Conservation (phyloP, 2,797 vertebrate species). For the Ataeniobius toweri region DNA sequence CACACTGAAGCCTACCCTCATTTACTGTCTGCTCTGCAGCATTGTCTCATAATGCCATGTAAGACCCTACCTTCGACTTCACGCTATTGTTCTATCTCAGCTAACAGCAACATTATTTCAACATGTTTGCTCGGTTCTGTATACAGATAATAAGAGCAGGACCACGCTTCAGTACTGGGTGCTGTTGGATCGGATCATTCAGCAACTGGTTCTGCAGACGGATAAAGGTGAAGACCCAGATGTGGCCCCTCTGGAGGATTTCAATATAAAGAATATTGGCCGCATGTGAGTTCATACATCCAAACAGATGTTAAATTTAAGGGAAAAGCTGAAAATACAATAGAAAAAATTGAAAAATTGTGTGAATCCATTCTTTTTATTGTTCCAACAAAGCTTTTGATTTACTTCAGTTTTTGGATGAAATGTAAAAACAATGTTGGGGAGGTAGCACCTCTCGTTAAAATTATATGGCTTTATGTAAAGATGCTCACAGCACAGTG, state of each 20-base stretch:
- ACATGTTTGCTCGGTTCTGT: neutral
- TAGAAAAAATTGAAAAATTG: neutral
- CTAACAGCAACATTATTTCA: neutral
- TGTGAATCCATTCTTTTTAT: neutral
- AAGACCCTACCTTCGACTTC: conserved; percentile 56
- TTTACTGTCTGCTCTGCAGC: conserved; percentile 93
- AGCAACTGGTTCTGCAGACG: conserved; percentile 95
- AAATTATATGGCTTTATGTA: no score
- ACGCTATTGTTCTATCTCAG: neutral
- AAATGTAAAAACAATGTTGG: neutral
- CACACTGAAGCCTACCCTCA: conserved; percentile 93
- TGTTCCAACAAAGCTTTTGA: neutral
- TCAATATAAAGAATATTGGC: conserved; percentile 93
- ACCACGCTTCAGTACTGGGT: conserved; percentile 93
- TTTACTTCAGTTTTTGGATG: neutral
- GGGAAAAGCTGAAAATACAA: neutral
- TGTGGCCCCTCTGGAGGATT: conserved; percentile 91
- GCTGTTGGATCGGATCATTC: conserved; percentile 91
- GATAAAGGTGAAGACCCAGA: conserved; percentile 95
- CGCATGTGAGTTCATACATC: conserved; percentile 82
- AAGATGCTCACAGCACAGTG: no score
- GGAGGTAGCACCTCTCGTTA: no score
- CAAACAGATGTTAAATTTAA: neutral
- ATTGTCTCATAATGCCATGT: conserved; percentile 97
- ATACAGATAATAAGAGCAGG: conserved; percentile 87